Conservation (phyloP, 2,113 vertebrate genomes). For the Pycnonotus jocosus region DNA sequence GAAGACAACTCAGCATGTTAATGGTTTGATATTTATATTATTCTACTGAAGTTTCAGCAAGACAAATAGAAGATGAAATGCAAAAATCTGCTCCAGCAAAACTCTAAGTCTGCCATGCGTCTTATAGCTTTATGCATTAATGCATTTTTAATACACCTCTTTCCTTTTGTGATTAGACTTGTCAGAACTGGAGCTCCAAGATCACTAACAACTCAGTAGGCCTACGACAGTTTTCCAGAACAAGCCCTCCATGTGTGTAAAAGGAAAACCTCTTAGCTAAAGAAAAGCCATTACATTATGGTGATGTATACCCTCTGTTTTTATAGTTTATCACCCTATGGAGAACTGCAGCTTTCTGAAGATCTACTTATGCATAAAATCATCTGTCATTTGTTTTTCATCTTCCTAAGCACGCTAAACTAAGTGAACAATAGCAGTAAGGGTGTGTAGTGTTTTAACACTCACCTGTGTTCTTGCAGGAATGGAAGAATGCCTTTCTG, state of each 20-base stretch:
- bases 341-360: neutral
- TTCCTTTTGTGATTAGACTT: neutral
- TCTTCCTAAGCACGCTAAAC: neutral
- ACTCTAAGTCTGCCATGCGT: neutral
- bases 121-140: neutral
- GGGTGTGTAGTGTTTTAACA: neutral
- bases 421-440: neutral
- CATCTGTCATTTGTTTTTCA: neutral
- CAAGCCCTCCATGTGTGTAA: neutral
- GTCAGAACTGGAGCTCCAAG: constrained; percentile 5
- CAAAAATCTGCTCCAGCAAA: constrained; percentile 30
- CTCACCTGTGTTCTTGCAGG: neutral
- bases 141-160: constrained; percentile 30
- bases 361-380: fast-evolving
- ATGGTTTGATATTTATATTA: constrained; percentile 64
- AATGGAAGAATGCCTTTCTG: neutral
- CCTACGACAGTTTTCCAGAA: neutral
- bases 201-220: neutral
- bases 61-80: constrained; percentile 38
- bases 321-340: neutral
- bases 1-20: constrained; percentile 54
- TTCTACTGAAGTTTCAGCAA: constrained; percentile 7
- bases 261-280: neutral
- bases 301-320: neutral
- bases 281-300: neutral